phyloP scores from a whole-genome alignment of 2,888 invertebrate species.

The Lordiphosa andalusiaca region DNA sequence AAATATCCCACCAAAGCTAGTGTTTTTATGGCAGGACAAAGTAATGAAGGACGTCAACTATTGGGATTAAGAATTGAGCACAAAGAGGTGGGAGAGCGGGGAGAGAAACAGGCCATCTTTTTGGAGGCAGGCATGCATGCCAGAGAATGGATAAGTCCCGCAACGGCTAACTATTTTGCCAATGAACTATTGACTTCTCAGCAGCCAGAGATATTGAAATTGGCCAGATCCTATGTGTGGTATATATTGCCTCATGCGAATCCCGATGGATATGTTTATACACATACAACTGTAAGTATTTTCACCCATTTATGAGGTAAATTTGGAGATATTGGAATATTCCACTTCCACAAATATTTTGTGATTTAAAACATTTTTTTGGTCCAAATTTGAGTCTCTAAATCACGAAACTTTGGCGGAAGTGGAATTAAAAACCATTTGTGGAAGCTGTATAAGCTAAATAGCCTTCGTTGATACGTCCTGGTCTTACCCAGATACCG shows the following conservation, averaged over 20 bases:
- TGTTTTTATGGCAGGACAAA: constrained; percentile 81
- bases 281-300: constrained; percentile 79
- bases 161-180: constrained; percentile 83
- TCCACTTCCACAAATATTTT: too few relatives aligned
- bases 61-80: constrained; percentile 81
- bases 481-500: too few relatives aligned
- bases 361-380: too few relatives aligned
- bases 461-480: too few relatives aligned
- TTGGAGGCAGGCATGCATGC: constrained; percentile 86
- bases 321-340: too few relatives aligned
- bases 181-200: constrained; percentile 83
- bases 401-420: too few relatives aligned
- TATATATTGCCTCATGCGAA: constrained; percentile 89
- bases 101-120: constrained; percentile 71
- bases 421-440: too few relatives aligned
- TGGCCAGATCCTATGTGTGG: constrained; percentile 85
- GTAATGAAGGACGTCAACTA: constrained; percentile 83
- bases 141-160: constrained; percentile 88
- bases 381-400: too few relatives aligned
- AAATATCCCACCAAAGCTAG: constrained; percentile 81
- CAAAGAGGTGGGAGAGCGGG: constrained; percentile 2
- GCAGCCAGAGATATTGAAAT: constrained; percentile 80
- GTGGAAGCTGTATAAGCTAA: too few relatives aligned
- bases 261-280: constrained; percentile 88
- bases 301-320: too few relatives aligned